phyloP scores from a whole-genome alignment of 2,113 vertebrate species.

The Eudyptes chrysolophus region DNA sequence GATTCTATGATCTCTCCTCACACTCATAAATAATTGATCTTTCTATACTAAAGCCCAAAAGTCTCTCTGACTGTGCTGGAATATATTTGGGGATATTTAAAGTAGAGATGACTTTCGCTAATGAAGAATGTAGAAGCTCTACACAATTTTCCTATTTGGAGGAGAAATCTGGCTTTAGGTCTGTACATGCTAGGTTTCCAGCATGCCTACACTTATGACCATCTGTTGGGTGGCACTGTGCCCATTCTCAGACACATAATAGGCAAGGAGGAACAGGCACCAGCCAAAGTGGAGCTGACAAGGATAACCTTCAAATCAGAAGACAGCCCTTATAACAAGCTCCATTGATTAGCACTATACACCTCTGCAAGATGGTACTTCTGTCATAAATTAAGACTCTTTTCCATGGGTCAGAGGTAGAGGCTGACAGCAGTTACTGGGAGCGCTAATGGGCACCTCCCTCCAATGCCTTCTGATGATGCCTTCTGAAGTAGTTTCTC shows the following conservation, averaged over 20 bases:
- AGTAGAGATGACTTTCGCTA: not conserved
- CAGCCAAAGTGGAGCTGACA: not conserved
- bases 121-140: not conserved
- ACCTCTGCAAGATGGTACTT: not conserved
- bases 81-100: not conserved
- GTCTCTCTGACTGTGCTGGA: not conserved
- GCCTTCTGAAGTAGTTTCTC: not conserved
- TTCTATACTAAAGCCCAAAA: not conserved
- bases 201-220: not conserved
- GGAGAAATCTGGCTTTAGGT: not conserved
- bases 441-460: not conserved
- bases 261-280: not conserved
- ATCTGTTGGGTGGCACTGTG: slow-evolving; percentile 10
- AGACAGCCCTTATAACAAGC: not conserved
- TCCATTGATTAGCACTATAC: rapidly evolving
- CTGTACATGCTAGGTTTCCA: not conserved
- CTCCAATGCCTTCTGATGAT: not conserved
- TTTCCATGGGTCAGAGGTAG: not conserved
- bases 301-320: not conserved
- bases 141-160: not conserved
- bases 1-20: not conserved
- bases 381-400: not conserved
- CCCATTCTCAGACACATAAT: not conserved
- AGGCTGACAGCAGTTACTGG: not conserved
- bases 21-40: not conserved